phyloP scores from a whole-genome alignment of 2,888 invertebrate species.

The Lacanobia wlatinum region DNA sequence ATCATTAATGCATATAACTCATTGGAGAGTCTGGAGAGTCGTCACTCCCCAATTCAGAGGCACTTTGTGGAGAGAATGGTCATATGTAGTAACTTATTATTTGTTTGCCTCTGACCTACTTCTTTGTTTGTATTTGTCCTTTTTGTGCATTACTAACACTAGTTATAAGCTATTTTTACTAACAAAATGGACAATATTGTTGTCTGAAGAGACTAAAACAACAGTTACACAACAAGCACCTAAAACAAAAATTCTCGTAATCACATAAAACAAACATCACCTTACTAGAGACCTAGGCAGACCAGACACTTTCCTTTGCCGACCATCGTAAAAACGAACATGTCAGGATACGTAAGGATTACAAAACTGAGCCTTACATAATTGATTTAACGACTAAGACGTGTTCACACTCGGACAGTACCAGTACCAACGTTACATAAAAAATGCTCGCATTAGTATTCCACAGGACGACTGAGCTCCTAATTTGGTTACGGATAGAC shows the following conservation, averaged over 20 bases:
- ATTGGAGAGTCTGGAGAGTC: too few relatives aligned
- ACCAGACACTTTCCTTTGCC: slow-evolving; percentile 59
- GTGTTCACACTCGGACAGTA: slow-evolving; percentile 55
- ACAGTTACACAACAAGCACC: neutral
- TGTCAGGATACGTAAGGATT: slow-evolving; percentile 53
- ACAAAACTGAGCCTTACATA: slow-evolving; percentile 65
- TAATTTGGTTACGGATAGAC: slow-evolving; percentile 74
- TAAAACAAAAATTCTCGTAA: slow-evolving; percentile 11
- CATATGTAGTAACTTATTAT: too few relatives aligned
- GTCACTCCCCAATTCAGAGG: too few relatives aligned
- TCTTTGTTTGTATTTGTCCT: too few relatives aligned
- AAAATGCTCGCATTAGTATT: slow-evolving; percentile 72
- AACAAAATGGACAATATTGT: too few relatives aligned
- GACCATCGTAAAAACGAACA: slow-evolving; percentile 53
- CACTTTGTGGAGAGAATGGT: too few relatives aligned
- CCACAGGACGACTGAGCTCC: slow-evolving; percentile 70
- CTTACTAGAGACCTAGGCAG: slow-evolving; percentile 33
- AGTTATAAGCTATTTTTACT: too few relatives aligned
- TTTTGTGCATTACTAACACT: too few relatives aligned
- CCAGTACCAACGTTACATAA: slow-evolving; percentile 67
- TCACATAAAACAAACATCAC: slow-evolving; percentile 41
- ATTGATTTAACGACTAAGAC: slow-evolving; percentile 59
- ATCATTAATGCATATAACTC: too few relatives aligned
- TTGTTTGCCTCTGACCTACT: too few relatives aligned
- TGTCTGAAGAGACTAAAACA: neutral